These are phyloP conservation scores for Lycocerus yunnanus DNA, from an alignment of 2,888 invertebrate genomes.

Conservation along the genomic window DNA sequence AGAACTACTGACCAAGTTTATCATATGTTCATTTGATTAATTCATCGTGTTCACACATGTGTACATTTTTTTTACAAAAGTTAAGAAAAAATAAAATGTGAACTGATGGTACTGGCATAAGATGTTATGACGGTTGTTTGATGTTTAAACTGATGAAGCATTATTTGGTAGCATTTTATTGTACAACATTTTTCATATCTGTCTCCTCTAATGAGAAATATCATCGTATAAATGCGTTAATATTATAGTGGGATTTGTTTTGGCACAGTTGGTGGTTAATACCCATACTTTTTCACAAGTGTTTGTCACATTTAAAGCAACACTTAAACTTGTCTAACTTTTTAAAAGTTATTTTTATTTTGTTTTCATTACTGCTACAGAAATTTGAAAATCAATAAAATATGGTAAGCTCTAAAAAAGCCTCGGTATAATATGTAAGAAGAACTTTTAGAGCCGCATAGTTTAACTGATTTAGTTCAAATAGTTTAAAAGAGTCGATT, in stretches of 20 bases:
- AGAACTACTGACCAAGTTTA: too few relatives aligned
- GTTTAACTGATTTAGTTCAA: conserved; percentile 48
- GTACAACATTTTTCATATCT: conserved; percentile 30
- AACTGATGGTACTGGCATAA: neutral
- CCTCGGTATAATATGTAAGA: conserved; percentile 1
- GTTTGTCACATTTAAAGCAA: conserved; percentile 21
- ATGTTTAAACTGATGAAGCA: conserved; percentile 14
- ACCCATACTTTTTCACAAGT: conserved; percentile 40
- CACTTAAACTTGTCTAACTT: conserved; percentile 3
- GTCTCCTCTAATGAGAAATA: conserved; percentile 39
- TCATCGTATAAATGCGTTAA: conserved; percentile 38
- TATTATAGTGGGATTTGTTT: conserved; percentile 36
- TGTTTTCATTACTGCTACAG: neutral
- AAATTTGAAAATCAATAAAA: neutral
- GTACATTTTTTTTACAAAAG: too few relatives aligned
- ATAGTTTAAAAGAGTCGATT: conserved; percentile 45
- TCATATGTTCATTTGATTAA: too few relatives aligned
- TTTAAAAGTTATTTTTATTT: neutral
- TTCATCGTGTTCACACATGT: too few relatives aligned
- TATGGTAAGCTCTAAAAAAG: neutral
- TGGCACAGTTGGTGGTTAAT: conserved; percentile 40
- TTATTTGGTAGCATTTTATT: conserved; percentile 24
- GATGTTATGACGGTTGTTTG: neutral
- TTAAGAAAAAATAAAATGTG: neutral
- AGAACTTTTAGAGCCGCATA: conserved; percentile 42